Evolutionary conservation across 2,888 invertebrate species (phyloP).

Genomic region (Drosophila helvetica): DNA sequence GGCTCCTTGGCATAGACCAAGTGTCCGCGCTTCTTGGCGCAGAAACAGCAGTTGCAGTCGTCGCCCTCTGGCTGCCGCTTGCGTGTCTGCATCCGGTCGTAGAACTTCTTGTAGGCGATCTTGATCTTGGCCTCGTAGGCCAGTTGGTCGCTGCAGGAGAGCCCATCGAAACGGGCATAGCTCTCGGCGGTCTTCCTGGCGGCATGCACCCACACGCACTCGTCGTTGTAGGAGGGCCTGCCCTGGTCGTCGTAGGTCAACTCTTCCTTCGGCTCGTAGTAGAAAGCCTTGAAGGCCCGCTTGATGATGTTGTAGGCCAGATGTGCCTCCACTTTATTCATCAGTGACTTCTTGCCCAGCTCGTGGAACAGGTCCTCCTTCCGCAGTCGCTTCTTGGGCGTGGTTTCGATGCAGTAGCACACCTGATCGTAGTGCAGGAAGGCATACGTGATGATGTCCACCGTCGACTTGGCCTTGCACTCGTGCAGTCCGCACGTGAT

Average conservation of each 20-base stretch:
- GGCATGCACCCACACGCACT: slow-evolving; percentile 82
- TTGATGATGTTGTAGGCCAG: slow-evolving; percentile 81
- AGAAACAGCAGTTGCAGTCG: slow-evolving; percentile 81
- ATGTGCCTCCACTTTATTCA: slow-evolving; percentile 82
- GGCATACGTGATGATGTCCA: slow-evolving; percentile 79
- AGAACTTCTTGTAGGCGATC: slow-evolving; percentile 79
- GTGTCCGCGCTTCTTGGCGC: slow-evolving; percentile 78
- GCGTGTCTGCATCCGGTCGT: slow-evolving; percentile 78
- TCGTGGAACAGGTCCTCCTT: slow-evolving; percentile 81
- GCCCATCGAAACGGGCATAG: slow-evolving; percentile 77
- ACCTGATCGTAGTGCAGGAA: slow-evolving; percentile 82
- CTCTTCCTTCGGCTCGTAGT: slow-evolving; percentile 75
- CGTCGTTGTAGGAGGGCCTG: slow-evolving; percentile 70
- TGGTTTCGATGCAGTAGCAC: slow-evolving; percentile 77
- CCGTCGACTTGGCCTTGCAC: slow-evolving; percentile 81
- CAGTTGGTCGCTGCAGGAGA: slow-evolving; percentile 75
- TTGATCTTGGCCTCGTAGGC: slow-evolving; percentile 79
- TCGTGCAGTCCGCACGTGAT: slow-evolving; percentile 82
- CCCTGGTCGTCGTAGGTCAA: slow-evolving; percentile 62
- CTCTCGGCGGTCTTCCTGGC: slow-evolving; percentile 79
- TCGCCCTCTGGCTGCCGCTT: slow-evolving; percentile 75
- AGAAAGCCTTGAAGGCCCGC: slow-evolving; percentile 81
- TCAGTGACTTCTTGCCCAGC: slow-evolving; percentile 80
- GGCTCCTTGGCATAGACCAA: slow-evolving; percentile 73
- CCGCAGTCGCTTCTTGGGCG: slow-evolving; percentile 77